These are phyloP conservation scores for Tetragnatha montana DNA, from an alignment of 2,888 invertebrate genomes.

Conservation along the genomic window DNA sequence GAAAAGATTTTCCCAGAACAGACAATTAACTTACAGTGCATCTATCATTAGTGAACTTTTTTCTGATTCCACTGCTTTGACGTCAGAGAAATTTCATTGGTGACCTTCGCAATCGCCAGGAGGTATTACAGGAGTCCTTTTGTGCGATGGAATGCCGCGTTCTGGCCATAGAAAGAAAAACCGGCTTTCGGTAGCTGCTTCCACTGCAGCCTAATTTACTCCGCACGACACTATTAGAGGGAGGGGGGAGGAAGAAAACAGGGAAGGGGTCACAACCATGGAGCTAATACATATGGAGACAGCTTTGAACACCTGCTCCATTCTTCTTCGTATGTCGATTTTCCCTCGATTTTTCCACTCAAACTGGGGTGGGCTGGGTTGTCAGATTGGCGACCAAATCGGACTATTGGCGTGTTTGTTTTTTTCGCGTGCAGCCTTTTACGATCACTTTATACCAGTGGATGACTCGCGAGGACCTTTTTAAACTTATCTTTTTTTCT, in stretches of 20 bases:
- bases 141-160: constrained; percentile 55
- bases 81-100: constrained; percentile 45
- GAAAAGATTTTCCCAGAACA: constrained; percentile 32
- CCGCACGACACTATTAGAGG: constrained; percentile 52
- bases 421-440: too few relatives aligned
- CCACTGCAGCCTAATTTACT: constrained; percentile 62
- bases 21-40: constrained; percentile 49
- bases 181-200: constrained; percentile 62
- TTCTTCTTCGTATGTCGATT: too few relatives aligned
- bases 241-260: constrained; percentile 16
- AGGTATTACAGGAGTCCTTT: constrained; percentile 61
- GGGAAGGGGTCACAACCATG: constrained; percentile 23
- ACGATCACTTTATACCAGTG: too few relatives aligned
- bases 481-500: too few relatives aligned
- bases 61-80: constrained; percentile 40
- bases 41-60: constrained; percentile 43
- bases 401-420: too few relatives aligned
- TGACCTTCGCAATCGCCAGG: constrained; percentile 66
- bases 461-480: too few relatives aligned
- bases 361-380: too few relatives aligned
- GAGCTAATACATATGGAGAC: too few relatives aligned
- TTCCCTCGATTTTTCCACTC: too few relatives aligned
- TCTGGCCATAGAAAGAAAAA: constrained; percentile 62
- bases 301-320: too few relatives aligned
- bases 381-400: too few relatives aligned